phyloP scores from a whole-genome alignment of 2,888 invertebrate genomes.

The Panorpa germanica region DNA sequence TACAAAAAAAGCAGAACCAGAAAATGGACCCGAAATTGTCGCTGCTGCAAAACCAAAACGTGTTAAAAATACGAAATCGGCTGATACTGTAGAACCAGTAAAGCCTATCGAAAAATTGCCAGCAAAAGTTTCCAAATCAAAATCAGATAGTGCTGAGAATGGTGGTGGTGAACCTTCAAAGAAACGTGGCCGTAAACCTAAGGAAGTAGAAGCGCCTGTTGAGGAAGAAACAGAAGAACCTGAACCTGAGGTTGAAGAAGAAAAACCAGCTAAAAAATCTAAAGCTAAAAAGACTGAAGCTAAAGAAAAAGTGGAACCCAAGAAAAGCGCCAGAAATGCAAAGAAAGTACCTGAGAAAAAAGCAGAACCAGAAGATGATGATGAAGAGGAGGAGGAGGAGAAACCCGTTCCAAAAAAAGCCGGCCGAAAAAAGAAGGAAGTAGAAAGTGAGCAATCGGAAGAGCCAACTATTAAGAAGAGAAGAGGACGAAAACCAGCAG shows the following conservation, averaged over 20 bases:
- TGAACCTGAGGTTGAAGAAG: conserved; percentile 6
- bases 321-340: neutral
- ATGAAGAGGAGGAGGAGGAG: too few species aligned
- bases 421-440: too few species aligned
- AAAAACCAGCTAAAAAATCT: conserved; percentile 3
- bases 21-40: too few species aligned
- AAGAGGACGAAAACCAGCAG: too few species aligned
- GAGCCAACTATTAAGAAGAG: too few species aligned
- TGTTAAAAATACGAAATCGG: too few species aligned
- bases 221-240: conserved; percentile 5
- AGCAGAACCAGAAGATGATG: neutral
- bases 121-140: too few species aligned
- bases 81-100: conserved; percentile 3
- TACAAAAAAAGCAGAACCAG: too few species aligned
- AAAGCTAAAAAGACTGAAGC: too few species aligned
- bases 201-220: neutral
- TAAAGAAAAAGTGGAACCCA: too few species aligned
- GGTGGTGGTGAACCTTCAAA: neutral
- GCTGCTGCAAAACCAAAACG: too few species aligned
- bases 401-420: conserved; percentile 1
- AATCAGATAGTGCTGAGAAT: neutral
- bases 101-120: conserved; percentile 4
- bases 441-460: too few species aligned
- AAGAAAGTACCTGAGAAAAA: neutral
- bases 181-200: conserved; percentile 7